phyloP scores from a whole-genome alignment of 2,797 vertebrate species.

The Catharus ustulatus region DNA sequence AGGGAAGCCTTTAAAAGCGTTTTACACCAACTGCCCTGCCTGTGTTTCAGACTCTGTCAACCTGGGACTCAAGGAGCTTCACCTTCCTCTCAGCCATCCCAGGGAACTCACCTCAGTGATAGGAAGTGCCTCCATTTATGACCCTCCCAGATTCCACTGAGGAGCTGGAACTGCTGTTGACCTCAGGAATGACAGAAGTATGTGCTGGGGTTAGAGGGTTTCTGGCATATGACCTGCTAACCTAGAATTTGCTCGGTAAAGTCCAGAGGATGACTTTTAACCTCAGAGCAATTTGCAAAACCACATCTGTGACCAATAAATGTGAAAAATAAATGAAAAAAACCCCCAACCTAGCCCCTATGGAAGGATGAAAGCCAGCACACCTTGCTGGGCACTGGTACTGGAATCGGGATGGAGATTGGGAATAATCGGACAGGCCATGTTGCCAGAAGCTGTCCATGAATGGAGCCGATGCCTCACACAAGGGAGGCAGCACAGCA shows the following conservation, averaged over 20 bases:
- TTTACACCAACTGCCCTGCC: not conserved
- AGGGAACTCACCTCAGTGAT: not conserved
- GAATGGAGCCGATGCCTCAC: not conserved
- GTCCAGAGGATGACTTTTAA: conserved; percentile 6
- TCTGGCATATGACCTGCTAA: not conserved
- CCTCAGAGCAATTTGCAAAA: conserved; percentile 24
- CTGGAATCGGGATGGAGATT: not conserved
- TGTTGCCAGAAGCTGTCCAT: not conserved
- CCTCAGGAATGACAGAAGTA: not conserved
- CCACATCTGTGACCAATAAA: conserved; percentile 24
- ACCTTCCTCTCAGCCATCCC: not conserved
- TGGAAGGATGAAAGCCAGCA: not conserved
- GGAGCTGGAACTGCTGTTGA: conserved; percentile 10
- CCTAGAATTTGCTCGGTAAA: not conserved
- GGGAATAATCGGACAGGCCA: not conserved
- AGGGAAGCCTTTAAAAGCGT: not conserved
- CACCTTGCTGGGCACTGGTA: not conserved
- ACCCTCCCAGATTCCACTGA: not conserved
- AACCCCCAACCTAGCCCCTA: not conserved
- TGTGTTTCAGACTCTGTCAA: not conserved
- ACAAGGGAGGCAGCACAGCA: not conserved
- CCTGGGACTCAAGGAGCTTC: not conserved
- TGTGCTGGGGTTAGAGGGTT: not conserved
- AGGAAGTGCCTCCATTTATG: not conserved
- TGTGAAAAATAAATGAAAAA: not conserved